Conservation (phyloP, 2,113 vertebrate species). For the Pseudolaguvia tuberculata region DNA sequence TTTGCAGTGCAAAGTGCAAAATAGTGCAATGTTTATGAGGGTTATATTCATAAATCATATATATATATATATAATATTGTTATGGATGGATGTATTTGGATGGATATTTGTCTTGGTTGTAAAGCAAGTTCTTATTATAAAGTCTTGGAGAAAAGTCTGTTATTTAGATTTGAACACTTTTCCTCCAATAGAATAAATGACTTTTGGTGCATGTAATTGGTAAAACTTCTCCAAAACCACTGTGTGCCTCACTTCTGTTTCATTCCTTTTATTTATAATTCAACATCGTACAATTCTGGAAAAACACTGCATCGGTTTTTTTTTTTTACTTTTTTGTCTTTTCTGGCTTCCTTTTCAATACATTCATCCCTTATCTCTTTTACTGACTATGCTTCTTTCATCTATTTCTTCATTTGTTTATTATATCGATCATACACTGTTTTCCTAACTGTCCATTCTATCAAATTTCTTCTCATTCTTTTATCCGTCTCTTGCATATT, state of each 20-base stretch:
- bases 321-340: constrained; percentile 5
- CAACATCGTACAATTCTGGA: neutral
- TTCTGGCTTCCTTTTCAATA: constrained; percentile 9
- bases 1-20: too few species aligned
- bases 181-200: neutral
- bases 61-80: too few species aligned
- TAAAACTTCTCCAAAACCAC: neutral
- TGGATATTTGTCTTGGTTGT: too few species aligned
- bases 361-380: constrained; percentile 11
- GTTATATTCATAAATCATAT: neutral
- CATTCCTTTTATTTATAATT: neutral
- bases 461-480: neutral
- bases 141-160: neutral
- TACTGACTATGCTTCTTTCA: neutral
- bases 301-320: neutral
- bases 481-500: neutral
- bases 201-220: constrained; percentile 20
- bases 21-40: neutral
- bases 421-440: neutral
- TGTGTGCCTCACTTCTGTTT: neutral
- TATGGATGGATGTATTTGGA: too few species aligned
- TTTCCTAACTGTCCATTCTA: neutral
- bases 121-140: too few species aligned
- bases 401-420: constrained; percentile 2
- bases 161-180: neutral